Evolutionary conservation across 2,797 vertebrate species (phyloP).

Genomic region (Leuciscus waleckii): DNA sequence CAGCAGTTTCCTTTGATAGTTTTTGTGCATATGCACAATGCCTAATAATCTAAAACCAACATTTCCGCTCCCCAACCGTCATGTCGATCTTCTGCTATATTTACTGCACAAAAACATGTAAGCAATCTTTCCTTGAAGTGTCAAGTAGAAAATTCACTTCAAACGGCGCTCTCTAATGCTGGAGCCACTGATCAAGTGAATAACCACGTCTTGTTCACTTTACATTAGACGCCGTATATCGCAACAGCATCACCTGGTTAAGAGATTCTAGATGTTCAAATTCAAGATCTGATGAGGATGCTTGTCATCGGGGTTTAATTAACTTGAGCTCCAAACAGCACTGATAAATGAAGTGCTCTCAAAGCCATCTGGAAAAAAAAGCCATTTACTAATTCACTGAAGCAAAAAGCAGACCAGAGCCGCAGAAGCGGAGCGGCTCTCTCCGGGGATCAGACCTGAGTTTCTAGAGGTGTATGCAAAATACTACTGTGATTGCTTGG

Average conservation of each 20-base stretch:
- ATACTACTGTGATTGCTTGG: neutral
- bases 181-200: constrained; percentile 2
- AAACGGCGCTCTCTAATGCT: constrained; percentile 14
- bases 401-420: constrained; percentile 2
- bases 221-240: neutral
- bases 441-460: constrained; percentile 8
- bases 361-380: constrained; percentile 40
- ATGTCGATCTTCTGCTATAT: neutral
- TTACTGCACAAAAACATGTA: neutral
- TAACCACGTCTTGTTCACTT: neutral
- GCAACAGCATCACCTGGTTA: constrained; percentile 33
- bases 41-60: neutral
- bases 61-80: neutral
- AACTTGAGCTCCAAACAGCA: constrained; percentile 49
- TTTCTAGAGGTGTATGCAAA: neutral
- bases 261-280: constrained; percentile 23
- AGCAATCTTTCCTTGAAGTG: constrained; percentile 8
- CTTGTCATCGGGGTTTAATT: constrained; percentile 48
- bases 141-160: constrained; percentile 9
- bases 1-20: neutral
- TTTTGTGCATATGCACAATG: neutral
- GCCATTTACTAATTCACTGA: constrained; percentile 38
- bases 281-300: constrained; percentile 40
- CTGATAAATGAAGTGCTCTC: constrained; percentile 48
- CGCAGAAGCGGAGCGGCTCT: neutral